Conservation (phyloP, 2,113 vertebrate genomes). For the Lycocorax pyrrhopterus region DNA sequence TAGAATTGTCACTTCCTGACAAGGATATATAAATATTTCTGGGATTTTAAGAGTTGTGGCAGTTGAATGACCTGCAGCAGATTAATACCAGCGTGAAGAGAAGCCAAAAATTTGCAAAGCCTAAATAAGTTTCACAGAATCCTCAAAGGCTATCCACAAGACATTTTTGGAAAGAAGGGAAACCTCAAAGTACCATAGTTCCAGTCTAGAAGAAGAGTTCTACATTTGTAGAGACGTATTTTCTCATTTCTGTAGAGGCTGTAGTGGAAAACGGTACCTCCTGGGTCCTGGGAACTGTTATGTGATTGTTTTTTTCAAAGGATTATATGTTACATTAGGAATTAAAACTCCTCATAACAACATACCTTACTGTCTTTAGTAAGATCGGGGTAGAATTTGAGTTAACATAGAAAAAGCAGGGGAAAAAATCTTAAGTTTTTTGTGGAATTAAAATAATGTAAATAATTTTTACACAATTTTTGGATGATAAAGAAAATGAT, state of each 20-base stretch:
- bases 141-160: neutral
- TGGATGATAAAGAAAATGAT: neutral
- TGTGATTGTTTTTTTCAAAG: accelerated
- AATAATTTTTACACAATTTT: neutral
- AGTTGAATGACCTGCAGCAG: neutral
- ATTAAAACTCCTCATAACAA: neutral
- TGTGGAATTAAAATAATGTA: neutral
- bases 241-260: neutral
- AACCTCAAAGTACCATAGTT: neutral
- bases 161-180: neutral
- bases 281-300: neutral
- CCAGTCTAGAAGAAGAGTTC: neutral
- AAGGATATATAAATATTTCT: neutral
- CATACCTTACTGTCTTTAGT: neutral
- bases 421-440: neutral
- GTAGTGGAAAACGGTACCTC: neutral
- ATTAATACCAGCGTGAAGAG: neutral
- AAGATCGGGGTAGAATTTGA: neutral
- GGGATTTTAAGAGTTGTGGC: neutral
- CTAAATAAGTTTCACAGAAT: neutral
- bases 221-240: neutral
- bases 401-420: neutral
- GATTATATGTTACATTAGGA: neutral
- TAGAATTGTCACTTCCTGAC: neutral
- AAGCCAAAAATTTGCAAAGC: neutral